phyloP scores from a whole-genome alignment of 2,797 vertebrate species.

The Ataeniobius toweri region DNA sequence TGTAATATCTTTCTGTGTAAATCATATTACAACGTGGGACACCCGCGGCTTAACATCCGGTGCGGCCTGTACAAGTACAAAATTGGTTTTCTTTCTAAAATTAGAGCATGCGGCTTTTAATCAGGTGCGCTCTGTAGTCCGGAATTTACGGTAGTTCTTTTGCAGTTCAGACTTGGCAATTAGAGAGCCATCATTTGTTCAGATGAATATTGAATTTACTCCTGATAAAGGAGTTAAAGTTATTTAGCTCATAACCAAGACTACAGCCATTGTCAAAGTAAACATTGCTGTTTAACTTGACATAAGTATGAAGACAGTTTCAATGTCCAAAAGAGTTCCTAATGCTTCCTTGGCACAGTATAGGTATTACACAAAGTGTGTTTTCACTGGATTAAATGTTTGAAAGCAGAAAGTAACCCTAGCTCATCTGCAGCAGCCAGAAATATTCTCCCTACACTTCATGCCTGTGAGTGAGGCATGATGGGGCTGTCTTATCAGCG shows the following conservation, averaged over 20 bases:
- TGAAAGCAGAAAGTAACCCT: constrained; percentile 57
- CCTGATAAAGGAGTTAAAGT: background rate
- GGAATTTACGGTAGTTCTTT: background rate
- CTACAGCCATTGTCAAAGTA: background rate
- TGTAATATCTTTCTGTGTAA: too few relatives aligned
- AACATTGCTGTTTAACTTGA: constrained; percentile 1
- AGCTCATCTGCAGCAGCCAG: constrained; percentile 64
- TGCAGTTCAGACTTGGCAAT: constrained; percentile 7
- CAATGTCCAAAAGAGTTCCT: constrained; percentile 33
- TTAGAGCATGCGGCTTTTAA: too few relatives aligned
- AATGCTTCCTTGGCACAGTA: constrained; percentile 20
- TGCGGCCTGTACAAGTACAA: too few relatives aligned
- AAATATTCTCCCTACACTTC: constrained; percentile 66
- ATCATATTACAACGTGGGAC: too few relatives aligned
- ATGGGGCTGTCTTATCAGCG: constrained; percentile 75
- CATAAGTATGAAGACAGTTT: constrained; percentile 23
- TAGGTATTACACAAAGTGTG: constrained; percentile 47
- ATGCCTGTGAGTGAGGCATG: constrained; percentile 67
- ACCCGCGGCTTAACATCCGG: too few relatives aligned
- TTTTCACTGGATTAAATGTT: constrained; percentile 63
- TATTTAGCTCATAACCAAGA: background rate
- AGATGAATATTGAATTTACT: background rate
- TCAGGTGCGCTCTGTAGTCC: too few relatives aligned
- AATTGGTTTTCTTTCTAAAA: too few relatives aligned
- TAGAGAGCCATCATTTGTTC: constrained; percentile 24